phyloP scores from a whole-genome alignment of 2,888 invertebrate genomes.

The Latrodectus hesperus region DNA sequence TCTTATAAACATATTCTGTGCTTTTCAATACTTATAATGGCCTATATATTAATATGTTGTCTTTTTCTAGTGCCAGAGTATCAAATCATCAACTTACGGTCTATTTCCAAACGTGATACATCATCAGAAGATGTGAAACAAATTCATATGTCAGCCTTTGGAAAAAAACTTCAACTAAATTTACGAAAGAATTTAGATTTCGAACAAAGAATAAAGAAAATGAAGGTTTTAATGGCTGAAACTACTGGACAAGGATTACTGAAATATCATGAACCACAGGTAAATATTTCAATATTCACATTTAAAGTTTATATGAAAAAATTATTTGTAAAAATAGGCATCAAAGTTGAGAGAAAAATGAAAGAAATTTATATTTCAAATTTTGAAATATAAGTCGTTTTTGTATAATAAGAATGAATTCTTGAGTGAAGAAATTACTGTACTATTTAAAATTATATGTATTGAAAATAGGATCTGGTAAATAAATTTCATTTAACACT shows the following conservation, averaged over 20 bases:
- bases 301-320: not conserved
- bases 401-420: too few species aligned
- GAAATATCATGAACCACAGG: slow-evolving; percentile 69
- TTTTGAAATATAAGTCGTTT: too few species aligned
- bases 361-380: too few species aligned
- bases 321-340: not conserved
- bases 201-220: slow-evolving; percentile 82
- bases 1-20: too few species aligned
- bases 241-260: slow-evolving; percentile 73
- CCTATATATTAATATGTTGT: not conserved
- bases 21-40: too few species aligned
- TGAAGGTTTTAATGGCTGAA: slow-evolving; percentile 88
- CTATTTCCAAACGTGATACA: slow-evolving; percentile 71
- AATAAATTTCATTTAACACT: too few species aligned
- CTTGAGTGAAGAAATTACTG: too few species aligned
- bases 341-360: too few species aligned
- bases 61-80: slow-evolving; percentile 83
- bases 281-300: not conserved
- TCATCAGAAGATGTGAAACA: slow-evolving; percentile 56
- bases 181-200: slow-evolving; percentile 86
- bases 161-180: slow-evolving; percentile 83
- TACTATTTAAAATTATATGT: too few species aligned
- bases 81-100: slow-evolving; percentile 83
- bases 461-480: too few species aligned
- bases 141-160: slow-evolving; percentile 87